Base-by-base conservation (phyloP, 2,888 invertebrate species). In the Heterodera filipjevi region DNA sequence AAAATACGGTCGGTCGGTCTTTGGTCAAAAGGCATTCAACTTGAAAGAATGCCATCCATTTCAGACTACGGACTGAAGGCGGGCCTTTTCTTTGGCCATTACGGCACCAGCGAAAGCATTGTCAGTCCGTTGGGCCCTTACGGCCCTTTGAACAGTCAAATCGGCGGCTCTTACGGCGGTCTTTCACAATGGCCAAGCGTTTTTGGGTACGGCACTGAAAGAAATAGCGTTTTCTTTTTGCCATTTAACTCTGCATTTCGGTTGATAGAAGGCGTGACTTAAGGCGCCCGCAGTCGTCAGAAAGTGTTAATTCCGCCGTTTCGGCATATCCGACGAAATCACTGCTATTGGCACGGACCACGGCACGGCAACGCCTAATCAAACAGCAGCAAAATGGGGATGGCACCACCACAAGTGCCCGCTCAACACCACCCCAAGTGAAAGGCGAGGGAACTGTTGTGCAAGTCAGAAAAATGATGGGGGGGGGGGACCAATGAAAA, bases 111-210 rank as follows among this genome's bases (percentile, higher is more conserved):
- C 35, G 73, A 77, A 44, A 80, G 79, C 39, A 64, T 80, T 53
- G 66, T 66, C 59, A 74, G 80, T 49, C 80, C 79, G 16, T 74
- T 78, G 39, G 76, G 83, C 27, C 81, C 81, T 49, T 82, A 82
- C 66, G 82, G 82, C 10, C 49, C 80, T 5, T 12, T 70, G 10
- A 81, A 81, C 71, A 83, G 72, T 35, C 77, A 83, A 66, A 79
- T 81, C 27, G 83, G 83, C 19, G 78, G 83, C 35, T 77, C 71
- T 76, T 82, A 82, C 71, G 79, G 82, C 44, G 82, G 82, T 32
- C 74, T 78, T 19, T 83, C 77, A n/a, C 79, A 66, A 16, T 81
- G 81, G 81, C 80, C 80, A 16, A 66, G 82, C 35, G 71, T 80
- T 22, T 77, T 70, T 30, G 75, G 75, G 75, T 75, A 66, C 32